Evolutionary conservation across 2,888 invertebrate genomes (phyloP).

Genomic region (Artemia sinica): DNA sequence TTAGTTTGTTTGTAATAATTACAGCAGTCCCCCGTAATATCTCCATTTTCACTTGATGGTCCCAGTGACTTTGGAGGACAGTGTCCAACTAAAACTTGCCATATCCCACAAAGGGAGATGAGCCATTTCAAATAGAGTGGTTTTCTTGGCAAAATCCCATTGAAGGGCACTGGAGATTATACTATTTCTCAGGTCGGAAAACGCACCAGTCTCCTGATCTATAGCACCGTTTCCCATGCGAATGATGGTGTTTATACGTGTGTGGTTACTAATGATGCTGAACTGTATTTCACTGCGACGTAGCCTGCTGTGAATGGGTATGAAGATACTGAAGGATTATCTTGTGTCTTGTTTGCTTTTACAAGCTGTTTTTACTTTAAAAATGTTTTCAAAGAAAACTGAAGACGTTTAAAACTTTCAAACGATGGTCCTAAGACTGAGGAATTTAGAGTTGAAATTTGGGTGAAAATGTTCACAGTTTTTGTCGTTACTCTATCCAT

Average conservation of each 20-base stretch:
- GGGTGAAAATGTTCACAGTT: no score
- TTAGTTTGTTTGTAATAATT: slow-evolving; percentile 22
- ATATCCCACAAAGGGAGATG: slow-evolving; percentile 31
- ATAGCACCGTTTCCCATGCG: slow-evolving; percentile 25
- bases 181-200: slow-evolving; percentile 40
- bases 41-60: slow-evolving; percentile 31
- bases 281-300: slow-evolving; percentile 54
- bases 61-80: slow-evolving; percentile 29
- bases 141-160: slow-evolving; percentile 28
- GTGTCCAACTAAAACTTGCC: slow-evolving; percentile 30
- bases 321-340: slow-evolving; percentile 25
- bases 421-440: no score
- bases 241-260: slow-evolving; percentile 41
- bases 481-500: no score
- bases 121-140: slow-evolving; percentile 28
- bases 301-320: slow-evolving; percentile 61
- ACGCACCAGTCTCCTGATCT: slow-evolving; percentile 41
- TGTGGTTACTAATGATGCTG: slow-evolving; percentile 69
- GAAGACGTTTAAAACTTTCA: no score
- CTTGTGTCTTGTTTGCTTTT: no score
- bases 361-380: no score
- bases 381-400: no score
- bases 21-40: slow-evolving; percentile 33
- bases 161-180: slow-evolving; percentile 33
- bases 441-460: no score